phyloP scores from a whole-genome alignment of 2,797 vertebrate genomes.

The Pseudopleuronectes americanus region DNA sequence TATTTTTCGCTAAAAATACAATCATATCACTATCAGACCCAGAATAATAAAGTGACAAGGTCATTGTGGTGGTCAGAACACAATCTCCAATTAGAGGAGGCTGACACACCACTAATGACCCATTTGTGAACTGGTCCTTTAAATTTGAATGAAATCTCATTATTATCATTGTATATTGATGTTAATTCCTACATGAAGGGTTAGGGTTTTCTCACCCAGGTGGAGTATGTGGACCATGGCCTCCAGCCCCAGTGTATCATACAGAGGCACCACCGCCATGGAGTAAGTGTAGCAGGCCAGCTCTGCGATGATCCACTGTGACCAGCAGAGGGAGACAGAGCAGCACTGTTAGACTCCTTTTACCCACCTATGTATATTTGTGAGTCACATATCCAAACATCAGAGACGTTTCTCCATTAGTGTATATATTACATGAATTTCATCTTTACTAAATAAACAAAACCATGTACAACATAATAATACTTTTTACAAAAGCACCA shows the following conservation, averaged over 20 bases:
- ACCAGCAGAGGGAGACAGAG: slow-evolving; percentile 84
- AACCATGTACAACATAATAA: neutral
- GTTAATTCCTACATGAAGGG: neutral
- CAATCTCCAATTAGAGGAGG: no score
- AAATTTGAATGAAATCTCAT: neutral
- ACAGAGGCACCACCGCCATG: slow-evolving; percentile 85
- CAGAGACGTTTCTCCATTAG: neutral
- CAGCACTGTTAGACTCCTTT: slow-evolving; percentile 31
- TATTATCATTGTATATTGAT: neutral
- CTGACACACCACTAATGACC: neutral
- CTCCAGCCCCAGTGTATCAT: slow-evolving; percentile 84
- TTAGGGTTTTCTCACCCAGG: slow-evolving; percentile 77
- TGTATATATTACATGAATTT: slow-evolving; percentile 5
- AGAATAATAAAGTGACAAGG: no score
- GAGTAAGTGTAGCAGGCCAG: slow-evolving; percentile 87
- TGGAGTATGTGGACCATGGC: slow-evolving; percentile 86
- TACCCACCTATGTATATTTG: neutral
- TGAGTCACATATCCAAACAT: neutral
- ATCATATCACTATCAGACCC: no score
- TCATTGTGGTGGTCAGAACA: no score
- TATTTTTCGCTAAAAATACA: no score
- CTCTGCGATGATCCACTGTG: slow-evolving; percentile 85
- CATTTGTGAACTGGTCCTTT: neutral
- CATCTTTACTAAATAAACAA: slow-evolving; percentile 36
- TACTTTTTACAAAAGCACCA: neutral